phyloP scores from a whole-genome alignment of 2,797 vertebrate genomes.

The Pagetopsis macropterus region DNA sequence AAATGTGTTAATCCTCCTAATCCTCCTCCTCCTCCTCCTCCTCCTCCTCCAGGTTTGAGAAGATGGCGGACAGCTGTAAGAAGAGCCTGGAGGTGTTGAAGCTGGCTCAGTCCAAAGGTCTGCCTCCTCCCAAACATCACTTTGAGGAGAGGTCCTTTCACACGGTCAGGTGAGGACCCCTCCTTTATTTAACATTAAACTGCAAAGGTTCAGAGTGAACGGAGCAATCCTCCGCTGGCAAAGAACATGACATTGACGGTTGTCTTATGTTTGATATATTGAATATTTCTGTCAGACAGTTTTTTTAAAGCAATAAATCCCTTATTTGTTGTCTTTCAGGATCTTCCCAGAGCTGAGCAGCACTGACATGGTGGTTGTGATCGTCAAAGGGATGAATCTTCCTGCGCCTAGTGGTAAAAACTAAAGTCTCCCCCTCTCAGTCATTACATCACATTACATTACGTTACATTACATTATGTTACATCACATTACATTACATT shows the following conservation, averaged over 20 bases:
- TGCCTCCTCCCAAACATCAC: constrained; percentile 93
- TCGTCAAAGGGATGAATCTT: constrained; percentile 95
- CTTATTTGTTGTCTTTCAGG: constrained; percentile 71
- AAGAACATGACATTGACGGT: too few species aligned
- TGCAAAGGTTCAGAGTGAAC: not conserved
- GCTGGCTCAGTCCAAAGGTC: constrained; percentile 88
- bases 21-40: too few species aligned
- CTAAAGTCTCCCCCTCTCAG: not conserved
- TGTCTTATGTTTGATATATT: too few species aligned
- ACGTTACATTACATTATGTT: too few species aligned
- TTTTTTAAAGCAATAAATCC: not conserved
- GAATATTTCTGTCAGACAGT: too few species aligned
- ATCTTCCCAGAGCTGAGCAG: constrained; percentile 98
- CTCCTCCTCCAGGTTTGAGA: constrained; percentile 88
- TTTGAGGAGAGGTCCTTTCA: constrained; percentile 93
- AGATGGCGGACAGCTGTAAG: constrained; percentile 91
- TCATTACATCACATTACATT: not conserved
- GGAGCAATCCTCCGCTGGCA: too few species aligned
- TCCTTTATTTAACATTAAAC: not conserved
- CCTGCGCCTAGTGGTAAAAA: constrained; percentile 91
- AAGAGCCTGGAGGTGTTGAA: constrained; percentile 92
- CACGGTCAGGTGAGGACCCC: constrained; percentile 87
- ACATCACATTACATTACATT: too few species aligned
- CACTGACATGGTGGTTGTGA: constrained; percentile 93
- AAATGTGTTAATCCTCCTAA: too few species aligned